Percentiles rank a stretch among this genome's conserved stretches.
These are phyloP conservation scores for Antennarius striatus DNA, from an alignment of 2,113 vertebrate genomes.

Conservation along the genomic window DNA sequence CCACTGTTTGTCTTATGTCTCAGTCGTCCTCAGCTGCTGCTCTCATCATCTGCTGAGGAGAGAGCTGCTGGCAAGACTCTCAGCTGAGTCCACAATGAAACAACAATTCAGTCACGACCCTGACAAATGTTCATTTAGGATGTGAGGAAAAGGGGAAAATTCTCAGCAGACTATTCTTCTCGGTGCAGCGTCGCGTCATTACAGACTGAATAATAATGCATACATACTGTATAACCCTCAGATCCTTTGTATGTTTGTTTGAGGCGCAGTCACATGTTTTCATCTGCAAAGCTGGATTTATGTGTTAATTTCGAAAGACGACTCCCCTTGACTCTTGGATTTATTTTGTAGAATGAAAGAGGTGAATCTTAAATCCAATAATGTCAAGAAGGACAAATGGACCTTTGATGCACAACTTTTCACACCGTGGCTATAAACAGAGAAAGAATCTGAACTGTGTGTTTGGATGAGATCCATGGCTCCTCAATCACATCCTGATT, in stretches of 20 bases:
- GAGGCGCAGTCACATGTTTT: neutral
- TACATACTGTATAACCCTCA: neutral
- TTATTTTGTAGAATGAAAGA: neutral
- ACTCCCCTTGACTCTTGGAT: neutral
- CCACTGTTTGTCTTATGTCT: conserved; percentile 53
- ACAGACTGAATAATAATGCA: neutral
- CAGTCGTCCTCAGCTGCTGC: conserved; percentile 40
- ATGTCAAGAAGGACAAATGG: neutral
- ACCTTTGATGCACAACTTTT: neutral
- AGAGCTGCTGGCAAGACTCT: too few relatives aligned
- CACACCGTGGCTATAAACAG: neutral
- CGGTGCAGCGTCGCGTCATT: neutral
- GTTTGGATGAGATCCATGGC: neutral
- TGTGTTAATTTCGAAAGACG: neutral
- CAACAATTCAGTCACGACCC: too few relatives aligned
- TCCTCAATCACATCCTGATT: neutral
- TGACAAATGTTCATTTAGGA: neutral
- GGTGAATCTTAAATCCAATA: neutral
- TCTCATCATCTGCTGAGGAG: neutral
- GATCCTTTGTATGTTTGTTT: neutral
- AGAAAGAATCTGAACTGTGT: neutral
- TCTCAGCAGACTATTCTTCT: too few relatives aligned
- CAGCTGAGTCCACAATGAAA: too few relatives aligned
- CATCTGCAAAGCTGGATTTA: neutral
- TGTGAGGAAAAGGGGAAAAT: neutral